Percentiles rank a stretch among this genome's conserved stretches.
Conservation (phyloP, 2,797 vertebrate genomes). For the Rhinogobio ventralis region DNA sequence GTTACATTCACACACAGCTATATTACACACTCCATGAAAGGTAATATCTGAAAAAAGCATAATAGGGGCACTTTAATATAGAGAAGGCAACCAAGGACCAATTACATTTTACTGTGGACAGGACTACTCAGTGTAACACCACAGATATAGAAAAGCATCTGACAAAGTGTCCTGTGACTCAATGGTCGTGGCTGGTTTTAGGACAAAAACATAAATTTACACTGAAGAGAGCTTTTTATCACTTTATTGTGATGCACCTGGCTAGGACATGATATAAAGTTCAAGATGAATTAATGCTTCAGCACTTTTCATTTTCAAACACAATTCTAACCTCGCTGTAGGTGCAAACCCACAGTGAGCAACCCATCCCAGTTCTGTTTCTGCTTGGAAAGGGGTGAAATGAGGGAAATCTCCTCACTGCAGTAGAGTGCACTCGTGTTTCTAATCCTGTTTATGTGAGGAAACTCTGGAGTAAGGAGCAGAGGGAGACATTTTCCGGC, state of each 20-base stretch:
- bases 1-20: too few relatives aligned
- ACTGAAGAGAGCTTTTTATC: not conserved
- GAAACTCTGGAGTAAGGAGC: conserved; percentile 37
- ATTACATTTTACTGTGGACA: not conserved
- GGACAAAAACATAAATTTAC: not conserved
- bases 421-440: conserved; percentile 36
- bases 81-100: not conserved
- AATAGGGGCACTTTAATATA: too few relatives aligned
- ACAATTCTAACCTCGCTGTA: not conserved
- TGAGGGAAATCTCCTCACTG: conserved; percentile 46
- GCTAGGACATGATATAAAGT: not conserved
- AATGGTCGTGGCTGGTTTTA: not conserved
- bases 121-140: not conserved
- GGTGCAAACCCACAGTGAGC: conserved; percentile 25
- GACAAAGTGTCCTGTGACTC: not conserved
- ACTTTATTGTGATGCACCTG: not conserved
- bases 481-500: conserved; percentile 17
- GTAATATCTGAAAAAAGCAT: too few relatives aligned
- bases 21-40: too few relatives aligned
- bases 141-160: not conserved
- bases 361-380: not conserved
- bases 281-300: not conserved
- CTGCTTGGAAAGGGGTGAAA: conserved; percentile 38
- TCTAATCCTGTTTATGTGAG: conserved; percentile 46
- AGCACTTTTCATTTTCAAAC: not conserved